Evolutionary conservation across 2,797 vertebrate species (phyloP), one percentile per base, ranked within the genome.

Genomic region (Acrossocheilus fasciatus): DNA sequence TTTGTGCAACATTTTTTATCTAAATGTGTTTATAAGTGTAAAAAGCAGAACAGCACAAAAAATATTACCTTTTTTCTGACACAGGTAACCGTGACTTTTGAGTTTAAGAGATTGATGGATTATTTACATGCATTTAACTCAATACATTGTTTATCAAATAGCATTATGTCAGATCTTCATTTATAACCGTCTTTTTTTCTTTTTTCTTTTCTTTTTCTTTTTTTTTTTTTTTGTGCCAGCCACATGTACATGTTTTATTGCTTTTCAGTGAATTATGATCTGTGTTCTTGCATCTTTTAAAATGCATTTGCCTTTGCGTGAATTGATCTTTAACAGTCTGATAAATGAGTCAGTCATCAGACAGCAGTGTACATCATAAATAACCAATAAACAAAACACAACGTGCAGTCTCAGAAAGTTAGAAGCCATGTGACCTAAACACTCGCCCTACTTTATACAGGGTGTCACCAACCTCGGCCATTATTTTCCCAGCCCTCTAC

Each of bases 271-370:
- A 98, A 96, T 98, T 97, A 97, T 96, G 96, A 95, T 97, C 95
- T 94, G 95, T 94, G 97, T 97, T 96, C 95, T 94, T 93, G 94
- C 94, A 93, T 96, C 96, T 96, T 96, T 96, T 96, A 96, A 95
- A 94, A 96, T 97, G 85, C 95, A 97, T 99, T 98, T 97, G 97
- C 97, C 97, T 97, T 93, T 96, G 94, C 95, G 96, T 96, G 97
- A 98, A 98, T 98, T 98, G 97, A 98, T 98, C 93, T 95, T 95
- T 96, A 96, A 94, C 95, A 95, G 93, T 93, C 92, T 98, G 97
- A 98, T 97, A 96, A 97, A 98, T 98, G 95, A 94, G 93, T 93
- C 92, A 92, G 90, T 89, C 93, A 95, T 96, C 84, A 75, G 96
- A 95, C 95, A 95, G 94, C 95, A 94, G 92, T 93, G 91, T 93